Conservation (phyloP, 2,113 vertebrate species). For the Leiothrix lutea region DNA sequence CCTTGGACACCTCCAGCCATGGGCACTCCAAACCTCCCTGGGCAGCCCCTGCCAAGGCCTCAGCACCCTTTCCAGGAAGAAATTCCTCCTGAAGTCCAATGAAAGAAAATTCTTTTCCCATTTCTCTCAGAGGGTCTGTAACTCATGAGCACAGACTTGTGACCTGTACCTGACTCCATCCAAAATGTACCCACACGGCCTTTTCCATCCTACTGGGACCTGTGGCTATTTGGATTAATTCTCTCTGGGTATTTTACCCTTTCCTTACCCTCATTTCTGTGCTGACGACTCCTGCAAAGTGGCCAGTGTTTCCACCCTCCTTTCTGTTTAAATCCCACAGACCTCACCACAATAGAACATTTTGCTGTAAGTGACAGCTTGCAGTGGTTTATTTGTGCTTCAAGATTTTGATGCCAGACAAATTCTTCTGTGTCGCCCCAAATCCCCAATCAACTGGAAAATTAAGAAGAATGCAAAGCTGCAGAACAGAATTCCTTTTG, state of each 20-base stretch:
- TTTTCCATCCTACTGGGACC: no score
- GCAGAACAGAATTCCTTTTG: not conserved
- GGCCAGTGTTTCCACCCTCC: not conserved
- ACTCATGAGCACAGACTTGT: not conserved
- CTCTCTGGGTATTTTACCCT: not conserved
- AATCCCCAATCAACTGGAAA: not conserved
- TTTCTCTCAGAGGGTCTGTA: not conserved
- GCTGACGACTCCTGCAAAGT: not conserved
- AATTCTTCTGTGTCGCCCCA: not conserved
- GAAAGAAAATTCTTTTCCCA: not conserved
- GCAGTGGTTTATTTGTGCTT: not conserved
- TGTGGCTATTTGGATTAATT: not conserved
- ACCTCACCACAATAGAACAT: not conserved
- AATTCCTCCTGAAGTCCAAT: rapidly evolving
- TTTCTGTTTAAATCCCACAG: not conserved
- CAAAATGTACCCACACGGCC: not conserved
- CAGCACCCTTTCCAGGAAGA: not conserved
- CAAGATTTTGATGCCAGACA: not conserved
- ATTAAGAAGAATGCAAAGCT: not conserved
- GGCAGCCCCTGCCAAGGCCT: not conserved
- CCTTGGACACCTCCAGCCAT: not conserved
- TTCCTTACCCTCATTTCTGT: not conserved
- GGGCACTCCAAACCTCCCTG: not conserved
- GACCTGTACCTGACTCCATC: not conserved
- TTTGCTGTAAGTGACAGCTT: not conserved